These are phyloP conservation scores for Drosophila longiperda DNA, from an alignment of 2,888 invertebrate genomes.

Conservation along the genomic window DNA sequence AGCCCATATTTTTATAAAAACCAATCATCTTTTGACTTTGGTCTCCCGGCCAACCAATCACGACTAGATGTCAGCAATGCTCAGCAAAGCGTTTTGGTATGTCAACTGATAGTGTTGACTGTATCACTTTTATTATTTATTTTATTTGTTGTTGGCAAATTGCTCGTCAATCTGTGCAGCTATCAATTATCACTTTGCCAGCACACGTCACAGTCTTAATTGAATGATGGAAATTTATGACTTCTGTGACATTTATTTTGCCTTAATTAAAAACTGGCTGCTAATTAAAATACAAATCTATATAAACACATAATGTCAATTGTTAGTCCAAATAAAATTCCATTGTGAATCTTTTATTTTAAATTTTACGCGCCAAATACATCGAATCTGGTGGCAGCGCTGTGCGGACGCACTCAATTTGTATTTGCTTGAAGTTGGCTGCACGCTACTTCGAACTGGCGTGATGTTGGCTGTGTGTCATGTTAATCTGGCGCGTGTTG, in stretches of 20 bases:
- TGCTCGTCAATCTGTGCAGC: slow-evolving; percentile 33
- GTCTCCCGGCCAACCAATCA: slow-evolving; percentile 1
- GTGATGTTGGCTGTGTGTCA: slow-evolving; percentile 17
- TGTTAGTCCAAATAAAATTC: neutral
- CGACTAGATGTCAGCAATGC: slow-evolving; percentile 22
- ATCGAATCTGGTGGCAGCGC: slow-evolving; percentile 37
- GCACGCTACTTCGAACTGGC: neutral
- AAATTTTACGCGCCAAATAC: slow-evolving; percentile 13
- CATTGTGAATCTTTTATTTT: slow-evolving; percentile 2
- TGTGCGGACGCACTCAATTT: neutral
- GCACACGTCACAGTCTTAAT: slow-evolving; percentile 23
- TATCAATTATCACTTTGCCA: slow-evolving; percentile 45
- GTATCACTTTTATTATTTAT: too few relatives aligned
- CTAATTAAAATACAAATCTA: slow-evolving; percentile 12
- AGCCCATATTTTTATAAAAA: neutral
- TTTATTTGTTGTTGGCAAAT: slow-evolving; percentile 20
- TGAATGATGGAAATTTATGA: slow-evolving; percentile 45
- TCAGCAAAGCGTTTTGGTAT: slow-evolving; percentile 13
- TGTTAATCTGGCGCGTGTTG: neutral
- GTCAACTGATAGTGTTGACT: slow-evolving; percentile 23
- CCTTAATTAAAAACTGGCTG: slow-evolving; percentile 40
- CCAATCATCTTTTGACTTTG: slow-evolving; percentile 16
- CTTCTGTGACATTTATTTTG: slow-evolving; percentile 36
- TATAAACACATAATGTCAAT: neutral
- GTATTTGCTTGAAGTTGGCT: slow-evolving; percentile 26